These are phyloP conservation scores for Eilema griseolum DNA, from an alignment of 2,888 invertebrate species.

Conservation along the genomic window DNA sequence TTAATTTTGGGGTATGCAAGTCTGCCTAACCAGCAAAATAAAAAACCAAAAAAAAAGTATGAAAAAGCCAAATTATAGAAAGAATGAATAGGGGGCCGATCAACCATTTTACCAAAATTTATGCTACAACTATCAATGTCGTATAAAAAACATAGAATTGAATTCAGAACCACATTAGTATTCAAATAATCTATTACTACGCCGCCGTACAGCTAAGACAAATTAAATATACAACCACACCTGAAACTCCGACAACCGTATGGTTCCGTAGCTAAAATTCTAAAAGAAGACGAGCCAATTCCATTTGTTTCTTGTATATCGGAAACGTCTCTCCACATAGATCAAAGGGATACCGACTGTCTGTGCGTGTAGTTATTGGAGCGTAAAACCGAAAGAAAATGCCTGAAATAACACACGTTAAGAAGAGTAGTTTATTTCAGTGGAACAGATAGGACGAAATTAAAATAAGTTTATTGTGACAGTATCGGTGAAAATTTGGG, in stretches of 20 bases:
- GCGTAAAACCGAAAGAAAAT: slow-evolving; percentile 66
- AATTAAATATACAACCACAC: slow-evolving; percentile 9
- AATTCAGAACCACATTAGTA: not conserved
- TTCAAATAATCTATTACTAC: not conserved
- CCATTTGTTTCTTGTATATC: slow-evolving; percentile 49
- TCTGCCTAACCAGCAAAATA: too few species aligned
- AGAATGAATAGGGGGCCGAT: too few species aligned
- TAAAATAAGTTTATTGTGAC: slow-evolving; percentile 19
- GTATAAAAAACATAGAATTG: not conserved
- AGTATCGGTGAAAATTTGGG: slow-evolving; percentile 3
- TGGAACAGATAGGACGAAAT: slow-evolving; percentile 3
- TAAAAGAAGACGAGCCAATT: slow-evolving; percentile 27
- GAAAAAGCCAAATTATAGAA: too few species aligned
- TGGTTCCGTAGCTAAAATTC: slow-evolving; percentile 23
- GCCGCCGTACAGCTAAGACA: not conserved
- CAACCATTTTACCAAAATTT: too few species aligned
- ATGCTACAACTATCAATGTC: too few species aligned
- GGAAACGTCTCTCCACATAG: slow-evolving; percentile 51
- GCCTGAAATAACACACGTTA: slow-evolving; percentile 55
- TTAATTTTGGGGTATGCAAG: too few species aligned
- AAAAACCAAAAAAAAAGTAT: too few species aligned
- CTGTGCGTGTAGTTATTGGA: slow-evolving; percentile 54
- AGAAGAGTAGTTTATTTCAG: slow-evolving; percentile 31
- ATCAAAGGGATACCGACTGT: slow-evolving; percentile 65
- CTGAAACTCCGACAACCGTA: slow-evolving; percentile 2